Evolutionary conservation across 2,113 vertebrate genomes (phyloP).

Genomic region (Polypterus bichir): DNA sequence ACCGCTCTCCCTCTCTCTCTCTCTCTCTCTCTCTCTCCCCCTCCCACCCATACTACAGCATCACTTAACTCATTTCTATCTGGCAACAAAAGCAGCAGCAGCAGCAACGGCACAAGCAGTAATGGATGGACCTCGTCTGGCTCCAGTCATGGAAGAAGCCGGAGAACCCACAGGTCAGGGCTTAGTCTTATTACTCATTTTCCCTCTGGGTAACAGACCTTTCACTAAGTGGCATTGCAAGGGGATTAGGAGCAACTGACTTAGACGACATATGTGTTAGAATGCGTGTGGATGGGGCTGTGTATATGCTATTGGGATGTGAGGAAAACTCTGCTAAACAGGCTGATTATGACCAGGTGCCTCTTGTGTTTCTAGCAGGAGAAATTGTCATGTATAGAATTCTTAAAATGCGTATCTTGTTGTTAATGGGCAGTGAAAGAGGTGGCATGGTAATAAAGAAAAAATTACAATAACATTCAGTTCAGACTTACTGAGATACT

Average conservation of each 20-base stretch:
- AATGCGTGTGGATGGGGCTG: no score
- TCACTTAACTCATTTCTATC: neutral
- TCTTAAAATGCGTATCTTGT: no score
- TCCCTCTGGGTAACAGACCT: neutral
- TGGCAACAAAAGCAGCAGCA: slow-evolving; percentile 24
- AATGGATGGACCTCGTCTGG: slow-evolving; percentile 44
- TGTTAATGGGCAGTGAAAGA: no score
- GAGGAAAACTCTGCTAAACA: no score
- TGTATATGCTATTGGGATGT: no score
- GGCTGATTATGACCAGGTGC: no score
- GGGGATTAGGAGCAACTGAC: neutral
- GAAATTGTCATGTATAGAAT: no score
- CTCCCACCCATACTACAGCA: neutral
- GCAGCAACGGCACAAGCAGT: slow-evolving; percentile 11
- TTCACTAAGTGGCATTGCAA: neutral
- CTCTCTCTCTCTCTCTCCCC: neutral
- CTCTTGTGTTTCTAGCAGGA: no score
- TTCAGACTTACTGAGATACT: no score
- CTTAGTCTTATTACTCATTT: neutral
- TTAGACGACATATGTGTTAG: no score
- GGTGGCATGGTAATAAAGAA: no score
- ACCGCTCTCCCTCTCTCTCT: neutral
- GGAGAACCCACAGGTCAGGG: slow-evolving; percentile 37
- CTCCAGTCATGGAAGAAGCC: slow-evolving; percentile 44
- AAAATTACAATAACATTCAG: no score